Evolutionary conservation across 2,888 invertebrate species (phyloP).

Genomic region (Drosophila eohydei): DNA sequence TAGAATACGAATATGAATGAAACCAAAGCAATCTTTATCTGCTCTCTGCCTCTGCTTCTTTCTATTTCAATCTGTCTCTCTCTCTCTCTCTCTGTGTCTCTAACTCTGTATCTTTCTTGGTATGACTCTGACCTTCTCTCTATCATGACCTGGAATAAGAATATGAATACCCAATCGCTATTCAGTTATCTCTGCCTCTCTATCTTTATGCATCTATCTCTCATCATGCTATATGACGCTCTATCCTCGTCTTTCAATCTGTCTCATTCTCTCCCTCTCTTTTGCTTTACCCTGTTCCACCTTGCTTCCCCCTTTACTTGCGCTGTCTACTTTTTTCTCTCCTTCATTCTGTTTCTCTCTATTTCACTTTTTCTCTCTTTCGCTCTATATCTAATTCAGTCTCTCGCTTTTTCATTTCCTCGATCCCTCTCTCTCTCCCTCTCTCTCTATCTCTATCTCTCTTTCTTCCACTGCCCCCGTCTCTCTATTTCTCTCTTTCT

Average conservation of each 20-base stretch:
- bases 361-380: not conserved
- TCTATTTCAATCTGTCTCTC: not conserved
- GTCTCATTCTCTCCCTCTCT: not conserved
- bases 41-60: not conserved
- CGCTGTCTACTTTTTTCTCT: not conserved
- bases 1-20: not conserved
- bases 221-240: not conserved
- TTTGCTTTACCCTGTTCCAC: not conserved
- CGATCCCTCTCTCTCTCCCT: not conserved
- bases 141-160: not conserved
- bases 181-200: too few relatives aligned
- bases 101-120: not conserved
- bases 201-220: not conserved
- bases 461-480: not conserved
- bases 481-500: not conserved
- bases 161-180: not conserved
- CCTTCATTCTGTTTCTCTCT: not conserved
- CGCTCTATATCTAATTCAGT: not conserved
- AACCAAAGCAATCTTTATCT: not conserved
- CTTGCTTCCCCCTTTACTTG: not conserved
- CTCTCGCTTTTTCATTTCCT: not conserved
- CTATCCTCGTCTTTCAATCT: not conserved
- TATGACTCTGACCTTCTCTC: not conserved
- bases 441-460: not conserved
- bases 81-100: not conserved